These are phyloP conservation scores for Hyperoplus immaculatus DNA, from an alignment of 2,797 vertebrate species.

Conservation along the genomic window DNA sequence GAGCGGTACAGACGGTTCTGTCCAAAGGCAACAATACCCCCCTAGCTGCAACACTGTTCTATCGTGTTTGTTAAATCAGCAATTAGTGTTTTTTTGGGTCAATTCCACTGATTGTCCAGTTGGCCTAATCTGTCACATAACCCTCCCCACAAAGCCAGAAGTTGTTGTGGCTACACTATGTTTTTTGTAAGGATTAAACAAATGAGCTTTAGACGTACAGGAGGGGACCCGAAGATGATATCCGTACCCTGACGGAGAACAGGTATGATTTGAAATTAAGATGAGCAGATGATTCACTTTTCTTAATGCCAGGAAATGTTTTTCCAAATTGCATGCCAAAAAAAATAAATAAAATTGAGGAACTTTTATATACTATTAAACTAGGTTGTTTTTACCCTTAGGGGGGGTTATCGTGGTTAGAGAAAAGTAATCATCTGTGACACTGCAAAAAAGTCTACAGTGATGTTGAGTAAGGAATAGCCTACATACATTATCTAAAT, in stretches of 20 bases:
- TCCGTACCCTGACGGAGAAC: not conserved
- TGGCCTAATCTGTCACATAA: not conserved
- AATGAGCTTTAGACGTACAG: not conserved
- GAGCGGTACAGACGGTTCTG: not conserved
- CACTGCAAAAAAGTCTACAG: not conserved
- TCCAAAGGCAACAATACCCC: not conserved
- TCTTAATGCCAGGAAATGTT: slow-evolving; percentile 8
- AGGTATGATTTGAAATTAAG: not conserved
- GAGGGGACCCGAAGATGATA: not conserved
- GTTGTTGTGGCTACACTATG: not conserved
- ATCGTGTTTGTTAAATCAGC: not conserved
- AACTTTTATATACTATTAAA: slow-evolving; percentile 23
- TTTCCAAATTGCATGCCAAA: not conserved
- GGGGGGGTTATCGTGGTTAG: slow-evolving; percentile 17
- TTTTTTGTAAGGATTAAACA: not conserved
- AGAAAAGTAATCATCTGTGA: slow-evolving; percentile 17
- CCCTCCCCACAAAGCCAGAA: not conserved
- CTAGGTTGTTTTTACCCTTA: slow-evolving; percentile 7
- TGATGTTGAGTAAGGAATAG: not conserved
- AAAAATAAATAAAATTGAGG: not conserved
- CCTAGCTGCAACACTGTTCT: not conserved
- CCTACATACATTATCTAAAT: slow-evolving; percentile 35
- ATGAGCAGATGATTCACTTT: not conserved
- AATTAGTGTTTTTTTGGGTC: not conserved
- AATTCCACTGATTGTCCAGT: not conserved